Conservation (phyloP, 1,140 invertebrate species). For the Doryteuthis pealeii region DNA sequence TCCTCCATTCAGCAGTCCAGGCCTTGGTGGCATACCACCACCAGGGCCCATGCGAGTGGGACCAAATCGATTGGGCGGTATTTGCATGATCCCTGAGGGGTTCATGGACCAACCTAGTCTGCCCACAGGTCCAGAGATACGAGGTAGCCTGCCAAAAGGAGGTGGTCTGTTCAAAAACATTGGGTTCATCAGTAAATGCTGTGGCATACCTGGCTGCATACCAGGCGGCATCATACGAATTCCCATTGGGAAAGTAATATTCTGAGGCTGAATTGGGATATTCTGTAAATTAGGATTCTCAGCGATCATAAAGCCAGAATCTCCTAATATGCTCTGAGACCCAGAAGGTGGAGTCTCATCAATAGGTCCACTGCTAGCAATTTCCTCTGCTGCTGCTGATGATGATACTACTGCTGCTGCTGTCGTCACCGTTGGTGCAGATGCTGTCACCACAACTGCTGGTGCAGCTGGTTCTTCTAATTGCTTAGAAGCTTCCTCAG, state of each 20-base stretch:
- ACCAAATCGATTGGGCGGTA: slow-evolving; percentile 32
- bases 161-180: slow-evolving; percentile 18
- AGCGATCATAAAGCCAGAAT: neutral
- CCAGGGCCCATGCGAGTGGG: slow-evolving; percentile 22
- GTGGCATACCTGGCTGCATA: slow-evolving; percentile 13
- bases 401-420: too few species aligned
- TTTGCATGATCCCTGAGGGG: slow-evolving; percentile 26
- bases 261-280: slow-evolving; percentile 18
- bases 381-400: too few species aligned
- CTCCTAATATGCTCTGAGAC: neutral
- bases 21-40: slow-evolving; percentile 21
- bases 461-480: neutral
- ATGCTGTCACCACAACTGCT: neutral
- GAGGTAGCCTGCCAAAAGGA: slow-evolving; percentile 12
- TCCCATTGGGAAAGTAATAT: slow-evolving; percentile 14
- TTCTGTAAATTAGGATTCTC: neutral
- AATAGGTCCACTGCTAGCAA: neutral
- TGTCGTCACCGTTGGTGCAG: neutral
- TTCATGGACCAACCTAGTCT: slow-evolving; percentile 32
- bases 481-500: neutral
- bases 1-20: slow-evolving; percentile 30
- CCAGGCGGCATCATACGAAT: slow-evolving; percentile 7
- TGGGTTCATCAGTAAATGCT: slow-evolving; percentile 21
- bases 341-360: neutral
- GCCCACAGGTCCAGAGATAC: slow-evolving; percentile 23